Conservation (phyloP, 2,113 vertebrate genomes). For the Papio anubis region DNA sequence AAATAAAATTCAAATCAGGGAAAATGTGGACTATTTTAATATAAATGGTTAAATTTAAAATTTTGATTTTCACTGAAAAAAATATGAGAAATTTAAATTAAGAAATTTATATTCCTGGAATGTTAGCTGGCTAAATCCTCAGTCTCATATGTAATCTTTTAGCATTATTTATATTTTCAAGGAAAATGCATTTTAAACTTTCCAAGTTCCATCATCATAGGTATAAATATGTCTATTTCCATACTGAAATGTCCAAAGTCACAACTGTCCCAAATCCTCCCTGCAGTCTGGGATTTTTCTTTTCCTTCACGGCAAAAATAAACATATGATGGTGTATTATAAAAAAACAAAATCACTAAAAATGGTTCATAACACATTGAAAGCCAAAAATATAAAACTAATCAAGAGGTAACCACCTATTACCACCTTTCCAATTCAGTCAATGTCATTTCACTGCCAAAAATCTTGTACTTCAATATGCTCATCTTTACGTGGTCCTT, state of each 20-base stretch:
- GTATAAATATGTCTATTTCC: conserved; percentile 24
- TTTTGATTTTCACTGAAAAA: conserved; percentile 43
- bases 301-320: not conserved
- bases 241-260: conserved; percentile 54
- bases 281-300: not conserved
- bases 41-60: conserved; percentile 39
- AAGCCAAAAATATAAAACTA: conserved; percentile 34
- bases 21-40: conserved; percentile 55
- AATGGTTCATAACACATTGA: not conserved
- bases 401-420: not conserved
- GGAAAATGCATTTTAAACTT: conserved; percentile 54
- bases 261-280: conserved; percentile 38
- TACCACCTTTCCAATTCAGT: not conserved
- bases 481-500: not conserved
- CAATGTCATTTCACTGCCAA: not conserved
- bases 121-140: conserved; percentile 34
- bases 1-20: conserved; percentile 45
- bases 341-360: not conserved
- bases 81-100: conserved; percentile 60
- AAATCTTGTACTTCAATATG: not conserved
- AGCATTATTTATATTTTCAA: conserved; percentile 63
- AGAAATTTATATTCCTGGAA: conserved; percentile 59
- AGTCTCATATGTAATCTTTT: conserved; percentile 50
- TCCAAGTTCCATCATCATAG: conserved; percentile 20
- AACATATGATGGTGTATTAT: not conserved